Conservation (phyloP, 1,140 invertebrate species). For the Diprion similis region DNA sequence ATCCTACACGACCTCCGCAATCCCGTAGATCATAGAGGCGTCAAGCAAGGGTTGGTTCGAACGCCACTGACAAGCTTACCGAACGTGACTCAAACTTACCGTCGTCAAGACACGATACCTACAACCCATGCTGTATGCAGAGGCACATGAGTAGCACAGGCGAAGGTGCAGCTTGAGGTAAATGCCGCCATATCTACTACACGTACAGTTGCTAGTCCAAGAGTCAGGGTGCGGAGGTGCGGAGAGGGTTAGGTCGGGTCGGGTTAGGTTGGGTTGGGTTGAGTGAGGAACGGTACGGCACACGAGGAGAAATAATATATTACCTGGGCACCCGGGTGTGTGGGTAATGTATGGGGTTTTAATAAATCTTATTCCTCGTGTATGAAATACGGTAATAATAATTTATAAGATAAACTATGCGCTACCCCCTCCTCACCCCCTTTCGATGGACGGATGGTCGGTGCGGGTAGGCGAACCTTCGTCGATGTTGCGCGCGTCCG, state of each 20-base stretch:
- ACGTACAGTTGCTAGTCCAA: background rate
- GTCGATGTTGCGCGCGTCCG: constrained; percentile 20
- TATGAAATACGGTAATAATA: constrained; percentile 61
- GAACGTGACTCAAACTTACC: no score
- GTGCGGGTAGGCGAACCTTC: constrained; percentile 31
- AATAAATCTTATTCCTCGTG: constrained; percentile 58
- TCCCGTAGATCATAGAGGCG: no score
- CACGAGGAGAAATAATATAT: constrained; percentile 44
- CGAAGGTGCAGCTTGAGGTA: no score
- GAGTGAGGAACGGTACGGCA: constrained; percentile 1
- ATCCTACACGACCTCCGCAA: no score
- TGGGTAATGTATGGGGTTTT: constrained; percentile 54
- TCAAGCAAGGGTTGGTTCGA: no score
- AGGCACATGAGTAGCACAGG: no score
- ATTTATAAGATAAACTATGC: constrained; percentile 60
- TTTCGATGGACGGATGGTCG: no score
- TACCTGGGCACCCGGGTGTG: constrained; percentile 37
- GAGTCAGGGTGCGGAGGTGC: background rate
- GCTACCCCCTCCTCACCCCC: constrained; percentile 27
- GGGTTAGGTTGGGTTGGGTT: background rate
- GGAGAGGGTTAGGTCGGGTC: background rate
- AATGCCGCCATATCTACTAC: background rate
- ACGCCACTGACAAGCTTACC: no score
- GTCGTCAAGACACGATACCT: no score
- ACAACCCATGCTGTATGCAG: no score